Percentiles rank a stretch among this genome's conserved stretches.
Conservation (phyloP, 2,113 vertebrate genomes). For the Neoarius graeffei region DNA sequence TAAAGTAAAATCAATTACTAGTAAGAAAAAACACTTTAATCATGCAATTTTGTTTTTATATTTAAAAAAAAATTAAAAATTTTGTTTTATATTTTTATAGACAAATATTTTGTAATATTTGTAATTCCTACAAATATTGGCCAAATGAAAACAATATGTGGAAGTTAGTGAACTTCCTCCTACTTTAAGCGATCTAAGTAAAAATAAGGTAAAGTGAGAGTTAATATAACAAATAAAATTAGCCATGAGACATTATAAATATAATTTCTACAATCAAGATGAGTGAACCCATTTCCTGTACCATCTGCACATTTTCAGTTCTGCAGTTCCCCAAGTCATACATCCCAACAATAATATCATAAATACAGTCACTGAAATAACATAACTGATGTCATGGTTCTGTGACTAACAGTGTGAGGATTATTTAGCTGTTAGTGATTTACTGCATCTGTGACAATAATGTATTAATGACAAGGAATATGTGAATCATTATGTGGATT, state of each 20-base stretch:
- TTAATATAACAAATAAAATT: neutral
- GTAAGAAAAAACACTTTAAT: neutral
- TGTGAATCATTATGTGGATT: neutral
- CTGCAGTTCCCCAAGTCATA: neutral
- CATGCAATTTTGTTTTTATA: neutral
- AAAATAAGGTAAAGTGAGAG: neutral
- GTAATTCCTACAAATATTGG: neutral
- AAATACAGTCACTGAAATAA: neutral
- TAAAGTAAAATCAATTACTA: neutral
- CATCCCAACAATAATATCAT: neutral
- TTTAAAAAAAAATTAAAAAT: neutral
- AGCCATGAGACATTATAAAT: neutral
- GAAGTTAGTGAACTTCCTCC: neutral
- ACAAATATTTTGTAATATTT: neutral
- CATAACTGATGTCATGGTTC: neutral
- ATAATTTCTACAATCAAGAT: neutral
- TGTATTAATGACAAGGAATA: neutral
- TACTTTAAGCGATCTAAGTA: neutral
- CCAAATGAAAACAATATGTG: neutral
- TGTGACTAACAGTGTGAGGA: constrained; percentile 10
- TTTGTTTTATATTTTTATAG: neutral
- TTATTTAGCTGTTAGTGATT: neutral
- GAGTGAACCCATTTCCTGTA: neutral
- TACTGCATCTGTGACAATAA: neutral
- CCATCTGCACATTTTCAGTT: neutral